phyloP scores from a whole-genome alignment of 2,113 vertebrate genomes.

The Chaetorhynchus papuensis region DNA sequence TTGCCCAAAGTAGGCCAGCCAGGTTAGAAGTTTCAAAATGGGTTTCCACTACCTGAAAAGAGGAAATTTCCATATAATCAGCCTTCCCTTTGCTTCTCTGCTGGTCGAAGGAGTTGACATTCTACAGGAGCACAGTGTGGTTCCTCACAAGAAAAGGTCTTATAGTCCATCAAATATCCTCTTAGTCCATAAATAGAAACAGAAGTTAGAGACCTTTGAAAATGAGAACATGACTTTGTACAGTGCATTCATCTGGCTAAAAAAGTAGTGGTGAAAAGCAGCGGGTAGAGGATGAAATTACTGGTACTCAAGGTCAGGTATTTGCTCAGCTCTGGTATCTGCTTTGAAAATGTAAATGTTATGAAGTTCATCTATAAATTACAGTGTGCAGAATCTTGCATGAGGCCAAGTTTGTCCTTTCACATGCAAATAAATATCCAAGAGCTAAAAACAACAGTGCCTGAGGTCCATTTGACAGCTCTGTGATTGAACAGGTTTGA shows the following conservation, averaged over 20 bases:
- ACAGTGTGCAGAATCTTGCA: neutral
- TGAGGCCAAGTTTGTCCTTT: neutral
- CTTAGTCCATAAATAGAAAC: neutral
- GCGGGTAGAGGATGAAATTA: neutral
- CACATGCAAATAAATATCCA: neutral
- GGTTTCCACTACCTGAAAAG: neutral
- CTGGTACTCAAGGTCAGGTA: neutral
- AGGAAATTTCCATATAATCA: neutral
- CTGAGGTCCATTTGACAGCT: neutral
- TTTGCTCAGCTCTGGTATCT: neutral
- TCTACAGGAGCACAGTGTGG: neutral
- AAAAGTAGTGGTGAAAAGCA: neutral
- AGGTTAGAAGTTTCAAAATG: neutral
- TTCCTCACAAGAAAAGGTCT: neutral
- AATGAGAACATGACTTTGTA: neutral
- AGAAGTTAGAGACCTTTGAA: neutral
- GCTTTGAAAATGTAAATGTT: neutral
- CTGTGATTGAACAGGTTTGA: neutral
- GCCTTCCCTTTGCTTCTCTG: neutral
- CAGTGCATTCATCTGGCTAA: neutral
- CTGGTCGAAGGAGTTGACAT: neutral
- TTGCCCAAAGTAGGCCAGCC: neutral
- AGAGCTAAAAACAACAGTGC: neutral
- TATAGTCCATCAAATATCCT: neutral
- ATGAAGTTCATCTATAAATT: neutral